Conservation (phyloP, 2,113 vertebrate genomes). For the Andinoacara biseriatus region DNA sequence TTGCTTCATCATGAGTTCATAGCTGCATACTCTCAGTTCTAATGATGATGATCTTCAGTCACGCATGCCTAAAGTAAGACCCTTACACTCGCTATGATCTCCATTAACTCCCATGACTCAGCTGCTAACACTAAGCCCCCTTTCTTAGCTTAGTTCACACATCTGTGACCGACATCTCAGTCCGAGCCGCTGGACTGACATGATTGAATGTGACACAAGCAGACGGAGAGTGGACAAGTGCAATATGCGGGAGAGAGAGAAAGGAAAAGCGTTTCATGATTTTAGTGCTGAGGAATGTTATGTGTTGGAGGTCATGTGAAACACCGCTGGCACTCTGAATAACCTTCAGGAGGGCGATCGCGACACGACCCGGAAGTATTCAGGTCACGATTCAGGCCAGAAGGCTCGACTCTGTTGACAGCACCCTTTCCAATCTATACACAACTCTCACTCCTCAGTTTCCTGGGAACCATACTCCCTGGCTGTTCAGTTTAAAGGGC, state of each 20-base stretch:
- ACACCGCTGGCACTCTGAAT: conserved; percentile 66
- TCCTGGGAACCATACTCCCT: conserved; percentile 68
- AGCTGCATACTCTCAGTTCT: conserved; percentile 24
- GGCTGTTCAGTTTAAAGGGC: conserved; percentile 46
- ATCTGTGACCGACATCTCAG: conserved; percentile 4
- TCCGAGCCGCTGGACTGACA: conserved; percentile 34
- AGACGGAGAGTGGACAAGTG: conserved; percentile 27
- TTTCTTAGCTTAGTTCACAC: conserved; percentile 39
- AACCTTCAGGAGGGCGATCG: conserved; percentile 68
- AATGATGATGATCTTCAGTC: conserved; percentile 73
- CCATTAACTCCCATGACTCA: conserved; percentile 76
- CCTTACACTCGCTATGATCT: conserved; percentile 34
- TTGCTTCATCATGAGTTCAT: conserved; percentile 63
- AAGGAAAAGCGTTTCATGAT: conserved; percentile 48
- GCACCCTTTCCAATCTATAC: conserved; percentile 62
- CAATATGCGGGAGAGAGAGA: conserved; percentile 22
- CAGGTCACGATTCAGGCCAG: conserved; percentile 69
- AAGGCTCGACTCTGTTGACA: conserved; percentile 70
- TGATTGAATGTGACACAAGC: conserved; percentile 46
- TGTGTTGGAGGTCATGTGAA: conserved; percentile 78
- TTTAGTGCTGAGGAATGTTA: conserved; percentile 64
- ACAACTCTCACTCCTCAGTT: conserved; percentile 67
- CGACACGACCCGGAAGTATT: conserved; percentile 73
- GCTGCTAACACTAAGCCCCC: conserved; percentile 52
- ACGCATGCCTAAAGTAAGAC: conserved; percentile 60